These are phyloP conservation scores for Microplitis manilae DNA, from an alignment of 2,888 invertebrate genomes.

Conservation along the genomic window DNA sequence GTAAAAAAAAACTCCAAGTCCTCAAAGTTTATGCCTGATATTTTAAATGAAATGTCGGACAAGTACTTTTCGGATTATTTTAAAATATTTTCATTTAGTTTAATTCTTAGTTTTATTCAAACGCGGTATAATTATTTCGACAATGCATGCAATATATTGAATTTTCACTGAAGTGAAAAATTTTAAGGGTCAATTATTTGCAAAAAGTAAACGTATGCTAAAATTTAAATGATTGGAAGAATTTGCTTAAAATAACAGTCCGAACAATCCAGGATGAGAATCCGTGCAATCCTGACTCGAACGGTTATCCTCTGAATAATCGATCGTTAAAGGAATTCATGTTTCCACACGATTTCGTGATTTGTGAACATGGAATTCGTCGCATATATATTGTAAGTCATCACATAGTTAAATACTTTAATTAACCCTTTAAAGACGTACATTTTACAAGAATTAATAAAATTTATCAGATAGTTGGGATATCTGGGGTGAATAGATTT, in stretches of 20 bases:
- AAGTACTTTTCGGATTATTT: too few relatives aligned
- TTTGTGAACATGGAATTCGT: background rate
- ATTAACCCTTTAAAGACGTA: background rate
- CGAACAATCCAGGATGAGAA: constrained; percentile 17
- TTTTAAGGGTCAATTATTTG: background rate
- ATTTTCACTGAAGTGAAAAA: background rate
- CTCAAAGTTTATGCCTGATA: too few relatives aligned
- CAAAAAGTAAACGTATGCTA: background rate
- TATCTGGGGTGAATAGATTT: background rate
- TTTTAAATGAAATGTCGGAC: too few relatives aligned
- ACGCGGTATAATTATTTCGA: too few relatives aligned
- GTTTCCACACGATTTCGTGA: background rate
- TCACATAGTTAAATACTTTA: background rate
- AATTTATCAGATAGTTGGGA: background rate
- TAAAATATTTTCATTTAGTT: too few relatives aligned
- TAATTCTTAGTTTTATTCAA: too few relatives aligned
- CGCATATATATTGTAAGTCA: background rate
- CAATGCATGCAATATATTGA: background rate
- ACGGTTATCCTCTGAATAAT: constrained; percentile 6
- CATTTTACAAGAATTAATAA: background rate
- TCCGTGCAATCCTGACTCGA: constrained; percentile 11
- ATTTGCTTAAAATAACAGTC: constrained; percentile 1
- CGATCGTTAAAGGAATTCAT: constrained; percentile 24
- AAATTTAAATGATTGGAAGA: background rate
- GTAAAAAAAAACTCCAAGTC: too few relatives aligned